A percentile compares a stretch with the other conserved stretches of the same genome.
These are phyloP conservation scores for Cheilosia urbana DNA, from an alignment of 2,888 invertebrate species.

Conservation along the genomic window DNA sequence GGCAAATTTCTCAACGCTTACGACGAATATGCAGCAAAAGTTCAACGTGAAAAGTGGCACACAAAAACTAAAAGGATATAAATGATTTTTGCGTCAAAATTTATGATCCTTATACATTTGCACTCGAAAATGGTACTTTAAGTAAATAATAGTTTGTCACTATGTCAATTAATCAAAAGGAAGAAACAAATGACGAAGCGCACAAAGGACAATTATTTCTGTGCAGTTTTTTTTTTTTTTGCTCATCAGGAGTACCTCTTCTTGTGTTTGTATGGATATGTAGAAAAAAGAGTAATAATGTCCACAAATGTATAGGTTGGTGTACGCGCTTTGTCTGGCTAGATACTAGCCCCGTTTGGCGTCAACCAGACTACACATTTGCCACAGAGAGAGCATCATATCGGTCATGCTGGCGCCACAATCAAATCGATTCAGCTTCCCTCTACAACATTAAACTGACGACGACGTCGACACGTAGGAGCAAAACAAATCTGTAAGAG, in stretches of 20 bases:
- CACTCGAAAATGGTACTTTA: constrained; percentile 40
- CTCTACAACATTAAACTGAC: constrained; percentile 42
- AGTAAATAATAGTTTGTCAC: constrained; percentile 61
- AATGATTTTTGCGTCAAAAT: constrained; percentile 30
- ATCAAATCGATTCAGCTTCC: constrained; percentile 73
- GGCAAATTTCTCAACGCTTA: neutral
- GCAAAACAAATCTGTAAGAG: neutral
- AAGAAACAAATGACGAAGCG: neutral
- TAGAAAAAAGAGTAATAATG: constrained; percentile 3
- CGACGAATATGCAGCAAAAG: neutral
- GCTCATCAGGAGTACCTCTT: constrained; percentile 13
- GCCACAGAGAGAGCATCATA: constrained; percentile 60
- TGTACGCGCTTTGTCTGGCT: constrained; percentile 62
- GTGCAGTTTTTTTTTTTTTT: constrained; percentile 10
- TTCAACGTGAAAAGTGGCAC: neutral
- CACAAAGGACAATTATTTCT: constrained; percentile 36
- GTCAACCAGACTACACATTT: constrained; percentile 63
- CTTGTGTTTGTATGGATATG: constrained; percentile 14
- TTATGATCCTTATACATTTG: constrained; percentile 60
- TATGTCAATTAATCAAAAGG: constrained; percentile 61
- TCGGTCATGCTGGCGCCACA: constrained; percentile 73
- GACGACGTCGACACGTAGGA: constrained; percentile 33
- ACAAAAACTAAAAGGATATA: constrained; percentile 13
- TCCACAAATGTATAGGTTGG: constrained; percentile 11
- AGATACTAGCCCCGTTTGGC: constrained; percentile 56